A percentile compares a stretch with the other conserved stretches of the same genome.
These are phyloP conservation scores for Diarsia brunnea DNA, from an alignment of 2,888 invertebrate genomes.

Conservation along the genomic window DNA sequence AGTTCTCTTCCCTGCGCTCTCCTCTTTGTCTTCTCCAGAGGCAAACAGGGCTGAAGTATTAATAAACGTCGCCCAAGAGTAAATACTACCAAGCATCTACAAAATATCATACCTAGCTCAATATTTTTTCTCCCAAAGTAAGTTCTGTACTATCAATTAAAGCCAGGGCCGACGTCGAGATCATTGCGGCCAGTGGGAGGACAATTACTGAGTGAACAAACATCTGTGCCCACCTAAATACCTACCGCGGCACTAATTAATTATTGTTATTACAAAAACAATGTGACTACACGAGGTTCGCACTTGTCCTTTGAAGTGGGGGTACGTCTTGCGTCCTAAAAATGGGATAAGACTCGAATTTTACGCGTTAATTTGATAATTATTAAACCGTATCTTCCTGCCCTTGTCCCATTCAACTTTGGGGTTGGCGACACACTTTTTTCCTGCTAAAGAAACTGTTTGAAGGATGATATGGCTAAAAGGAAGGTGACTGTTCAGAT, in stretches of 20 bases:
- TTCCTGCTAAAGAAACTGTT: background rate
- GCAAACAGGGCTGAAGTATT: too few relatives aligned
- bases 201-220: slow-evolving; percentile 85
- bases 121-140: slow-evolving; percentile 43
- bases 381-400: background rate
- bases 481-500: too few relatives aligned
- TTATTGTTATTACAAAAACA: slow-evolving; percentile 85
- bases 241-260: slow-evolving; percentile 81
- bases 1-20: too few relatives aligned
- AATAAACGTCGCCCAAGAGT: background rate
- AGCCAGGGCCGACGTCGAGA: slow-evolving; percentile 77
- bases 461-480: too few relatives aligned
- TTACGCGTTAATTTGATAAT: background rate
- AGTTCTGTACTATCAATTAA: slow-evolving; percentile 65
- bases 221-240: slow-evolving; percentile 85
- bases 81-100: background rate
- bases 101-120: too few relatives aligned
- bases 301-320: slow-evolving; percentile 80
- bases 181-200: slow-evolving; percentile 82
- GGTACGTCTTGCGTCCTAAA: slow-evolving; percentile 53
- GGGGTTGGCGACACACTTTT: too few relatives aligned
- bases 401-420: too few relatives aligned
- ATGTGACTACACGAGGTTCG: slow-evolving; percentile 81
- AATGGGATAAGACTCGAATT: background rate
- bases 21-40: too few relatives aligned